These are phyloP conservation scores for Stigmatopora nigra DNA, from an alignment of 2,113 vertebrate genomes.

Conservation along the genomic window DNA sequence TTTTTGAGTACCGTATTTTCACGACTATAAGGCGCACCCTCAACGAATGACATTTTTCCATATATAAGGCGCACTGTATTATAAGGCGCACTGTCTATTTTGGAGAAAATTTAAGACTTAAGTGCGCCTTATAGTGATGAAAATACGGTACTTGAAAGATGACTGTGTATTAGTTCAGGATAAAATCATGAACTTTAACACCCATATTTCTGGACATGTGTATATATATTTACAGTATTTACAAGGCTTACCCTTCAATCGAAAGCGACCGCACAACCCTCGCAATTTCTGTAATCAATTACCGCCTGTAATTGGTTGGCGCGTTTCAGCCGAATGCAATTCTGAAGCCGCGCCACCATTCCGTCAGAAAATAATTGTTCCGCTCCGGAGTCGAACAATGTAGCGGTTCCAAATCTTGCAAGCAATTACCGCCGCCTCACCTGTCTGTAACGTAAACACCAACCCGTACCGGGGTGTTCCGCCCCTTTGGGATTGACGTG, in stretches of 20 bases:
- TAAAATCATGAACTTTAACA: too few species aligned
- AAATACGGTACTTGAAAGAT: too few species aligned
- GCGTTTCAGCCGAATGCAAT: slow-evolving; percentile 38
- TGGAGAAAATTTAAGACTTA: too few species aligned
- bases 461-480: slow-evolving; percentile 40
- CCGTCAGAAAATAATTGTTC: slow-evolving; percentile 17
- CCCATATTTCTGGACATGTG: too few species aligned
- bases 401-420: slow-evolving; percentile 12
- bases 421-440: slow-evolving; percentile 46
- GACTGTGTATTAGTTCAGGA: too few species aligned
- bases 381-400: slow-evolving; percentile 40
- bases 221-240: too few species aligned
- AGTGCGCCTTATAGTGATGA: too few species aligned
- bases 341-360: slow-evolving; percentile 15
- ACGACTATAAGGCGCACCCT: too few species aligned
- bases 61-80: too few species aligned
- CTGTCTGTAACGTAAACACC: slow-evolving; percentile 46
- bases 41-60: too few species aligned
- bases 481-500: slow-evolving; percentile 49
- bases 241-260: slow-evolving; percentile 3
- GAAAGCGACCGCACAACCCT: slow-evolving; percentile 37
- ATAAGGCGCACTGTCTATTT: too few species aligned
- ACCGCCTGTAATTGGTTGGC: slow-evolving; percentile 48
- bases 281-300: slow-evolving; percentile 54
- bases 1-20: too few species aligned